These are phyloP conservation scores for Balaenoptera acutorostrata DNA, from an alignment of 2,113 vertebrate genomes.

Conservation along the genomic window DNA sequence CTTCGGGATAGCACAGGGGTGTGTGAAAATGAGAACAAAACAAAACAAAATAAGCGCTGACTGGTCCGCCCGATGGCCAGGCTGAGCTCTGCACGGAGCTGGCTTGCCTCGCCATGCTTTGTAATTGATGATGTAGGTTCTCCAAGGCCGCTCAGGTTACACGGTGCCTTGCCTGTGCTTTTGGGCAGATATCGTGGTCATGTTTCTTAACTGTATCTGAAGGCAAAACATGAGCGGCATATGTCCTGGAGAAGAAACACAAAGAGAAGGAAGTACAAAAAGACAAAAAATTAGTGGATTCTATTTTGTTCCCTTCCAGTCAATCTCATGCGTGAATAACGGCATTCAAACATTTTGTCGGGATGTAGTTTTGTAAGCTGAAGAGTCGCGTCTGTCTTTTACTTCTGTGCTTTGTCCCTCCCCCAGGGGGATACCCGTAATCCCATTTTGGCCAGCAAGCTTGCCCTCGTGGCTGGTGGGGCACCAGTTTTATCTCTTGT, in stretches of 20 bases:
- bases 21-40: background rate
- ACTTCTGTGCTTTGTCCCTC: background rate
- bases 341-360: background rate
- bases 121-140: fast-evolving
- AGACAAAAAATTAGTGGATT: background rate
- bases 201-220: background rate
- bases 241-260: background rate
- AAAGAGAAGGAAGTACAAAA: background rate
- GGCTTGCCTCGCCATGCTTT: no score
- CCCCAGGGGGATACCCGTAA: background rate
- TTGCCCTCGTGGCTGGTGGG: background rate
- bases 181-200: background rate
- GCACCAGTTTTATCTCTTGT: background rate
- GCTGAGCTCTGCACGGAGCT: background rate
- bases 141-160: background rate
- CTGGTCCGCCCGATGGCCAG: fast-evolving
- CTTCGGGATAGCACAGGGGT: fast-evolving
- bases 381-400: background rate
- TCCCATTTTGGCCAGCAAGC: background rate
- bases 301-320: background rate
- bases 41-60: background rate
- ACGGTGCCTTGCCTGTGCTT: background rate
- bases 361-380: background rate
- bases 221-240: background rate
- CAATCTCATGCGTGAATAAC: background rate